These are phyloP conservation scores for Laticauda laticaudata DNA, from an alignment of 2,113 vertebrate genomes.

Conservation along the genomic window DNA sequence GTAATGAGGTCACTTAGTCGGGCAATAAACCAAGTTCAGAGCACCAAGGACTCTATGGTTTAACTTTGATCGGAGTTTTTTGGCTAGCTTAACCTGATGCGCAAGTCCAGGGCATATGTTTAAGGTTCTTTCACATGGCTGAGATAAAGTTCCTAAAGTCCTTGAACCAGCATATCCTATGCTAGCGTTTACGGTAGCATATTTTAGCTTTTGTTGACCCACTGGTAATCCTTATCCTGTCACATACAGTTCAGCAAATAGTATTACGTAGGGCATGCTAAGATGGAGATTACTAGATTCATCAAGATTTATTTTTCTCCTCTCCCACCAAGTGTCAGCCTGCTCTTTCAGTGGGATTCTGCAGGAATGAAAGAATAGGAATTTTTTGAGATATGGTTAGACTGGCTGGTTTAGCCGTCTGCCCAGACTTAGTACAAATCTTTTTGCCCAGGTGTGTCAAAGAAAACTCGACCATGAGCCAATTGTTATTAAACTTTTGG, in stretches of 20 bases:
- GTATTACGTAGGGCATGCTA: not conserved
- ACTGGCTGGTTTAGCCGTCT: not conserved
- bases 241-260: not conserved
- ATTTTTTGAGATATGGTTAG: not conserved
- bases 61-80: not conserved
- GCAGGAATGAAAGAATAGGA: not conserved
- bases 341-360: not conserved
- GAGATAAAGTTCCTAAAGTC: not conserved
- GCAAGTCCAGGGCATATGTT: not conserved
- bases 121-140: not conserved
- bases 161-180: not conserved
- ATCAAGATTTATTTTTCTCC: not conserved
- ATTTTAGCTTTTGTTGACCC: not conserved
- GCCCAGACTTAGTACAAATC: not conserved
- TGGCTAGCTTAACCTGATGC: not conserved
- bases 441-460: not conserved
- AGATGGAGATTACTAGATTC: not conserved
- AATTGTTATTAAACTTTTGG: not conserved
- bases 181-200: not conserved
- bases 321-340: not conserved
- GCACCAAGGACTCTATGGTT: not conserved
- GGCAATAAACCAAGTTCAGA: not conserved
- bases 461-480: not conserved
- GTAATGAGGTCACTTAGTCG: not conserved
- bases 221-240: not conserved